A percentile compares a stretch with the other conserved stretches of the same genome.
phyloP scores from a whole-genome alignment of 2,113 vertebrate species.

The Plestiodon gilberti region DNA sequence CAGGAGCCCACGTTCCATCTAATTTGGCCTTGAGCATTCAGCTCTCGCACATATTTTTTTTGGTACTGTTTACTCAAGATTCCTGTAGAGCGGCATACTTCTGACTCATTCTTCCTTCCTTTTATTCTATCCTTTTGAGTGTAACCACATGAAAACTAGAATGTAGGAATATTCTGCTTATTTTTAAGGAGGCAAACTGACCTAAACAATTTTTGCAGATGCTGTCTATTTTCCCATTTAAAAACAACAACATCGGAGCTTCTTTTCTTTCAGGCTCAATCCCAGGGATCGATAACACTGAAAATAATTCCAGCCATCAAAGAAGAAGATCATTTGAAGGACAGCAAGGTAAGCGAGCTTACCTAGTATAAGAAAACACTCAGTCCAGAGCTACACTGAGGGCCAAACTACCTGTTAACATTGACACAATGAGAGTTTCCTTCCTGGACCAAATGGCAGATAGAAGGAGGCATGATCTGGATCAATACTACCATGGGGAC shows the following conservation, averaged over 20 bases:
- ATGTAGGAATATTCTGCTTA: neutral
- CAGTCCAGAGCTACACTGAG: neutral
- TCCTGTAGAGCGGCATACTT: neutral
- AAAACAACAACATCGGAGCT: neutral
- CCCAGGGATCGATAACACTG: constrained; percentile 93
- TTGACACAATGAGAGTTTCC: too few species aligned
- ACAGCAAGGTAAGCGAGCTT: constrained; percentile 84
- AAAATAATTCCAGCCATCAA: constrained; percentile 93
- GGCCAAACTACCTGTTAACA: too few species aligned
- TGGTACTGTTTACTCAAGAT: neutral
- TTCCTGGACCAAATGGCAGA: too few species aligned
- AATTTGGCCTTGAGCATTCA: neutral
- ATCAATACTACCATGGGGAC: too few species aligned
- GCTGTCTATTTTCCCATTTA: neutral
- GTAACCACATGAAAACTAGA: neutral
- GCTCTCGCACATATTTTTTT: neutral
- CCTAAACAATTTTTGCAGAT: neutral
- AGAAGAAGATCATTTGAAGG: constrained; percentile 88
- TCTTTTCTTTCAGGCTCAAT: constrained; percentile 84
- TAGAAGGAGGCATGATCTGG: too few species aligned
- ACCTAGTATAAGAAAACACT: accelerated
- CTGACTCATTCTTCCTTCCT: neutral
- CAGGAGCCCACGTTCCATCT: neutral
- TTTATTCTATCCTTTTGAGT: neutral
- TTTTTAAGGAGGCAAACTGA: neutral